Evolutionary conservation across 2,888 invertebrate genomes (phyloP), one percentile per base, ranked within the genome.

Genomic region (Rosalia funebris): DNA sequence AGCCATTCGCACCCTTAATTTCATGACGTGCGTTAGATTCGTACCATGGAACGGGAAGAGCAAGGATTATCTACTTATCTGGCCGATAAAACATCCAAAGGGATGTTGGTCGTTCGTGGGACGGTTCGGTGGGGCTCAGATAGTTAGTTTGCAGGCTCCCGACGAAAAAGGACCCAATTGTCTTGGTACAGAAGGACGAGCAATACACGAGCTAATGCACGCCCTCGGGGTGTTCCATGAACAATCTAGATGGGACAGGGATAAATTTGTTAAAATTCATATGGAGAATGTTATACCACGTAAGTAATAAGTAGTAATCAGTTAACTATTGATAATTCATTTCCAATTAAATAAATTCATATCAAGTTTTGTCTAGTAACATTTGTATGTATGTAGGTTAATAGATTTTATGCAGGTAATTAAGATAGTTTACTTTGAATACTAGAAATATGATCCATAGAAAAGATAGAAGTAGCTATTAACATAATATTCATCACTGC

Each of bases 181-280:
- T 74, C 83, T 89, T 42, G 88, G 88, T 39, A 85, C 81, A 20
- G 87, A 88, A 74, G 91, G 92, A 0, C 85, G 90, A 62, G 88
- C 91, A n/a, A 87, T 92, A 68, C 93, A 93, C 77, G 92, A 93
- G 78, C 79, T 92, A 31, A 88, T 92, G 87, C 93, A 92, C 73
- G 88, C 90, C 0, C 82, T 92, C n/a, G 92, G 93, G 5, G 88
- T 92, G 60, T 91, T 91, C 79, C 92, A 93, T 75, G 92, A 93
- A 74, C 92, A 93, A 71, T 90, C 89, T 0, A 81, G 92, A 59
- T 87, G 88, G 41, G 92, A 92, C 79, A 82, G 92, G 57, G 90
- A 91, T 73, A 82, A 84, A 57, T 89, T 84, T 74, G 89, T 93
- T 1, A 88, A 87, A 71, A 86, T 92, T 37, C 86, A 89, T 68